Percentiles rank a stretch among this genome's conserved stretches.
Evolutionary conservation across 2,888 invertebrate genomes (phyloP).

Genomic region (Tryphoninae sp.): DNA sequence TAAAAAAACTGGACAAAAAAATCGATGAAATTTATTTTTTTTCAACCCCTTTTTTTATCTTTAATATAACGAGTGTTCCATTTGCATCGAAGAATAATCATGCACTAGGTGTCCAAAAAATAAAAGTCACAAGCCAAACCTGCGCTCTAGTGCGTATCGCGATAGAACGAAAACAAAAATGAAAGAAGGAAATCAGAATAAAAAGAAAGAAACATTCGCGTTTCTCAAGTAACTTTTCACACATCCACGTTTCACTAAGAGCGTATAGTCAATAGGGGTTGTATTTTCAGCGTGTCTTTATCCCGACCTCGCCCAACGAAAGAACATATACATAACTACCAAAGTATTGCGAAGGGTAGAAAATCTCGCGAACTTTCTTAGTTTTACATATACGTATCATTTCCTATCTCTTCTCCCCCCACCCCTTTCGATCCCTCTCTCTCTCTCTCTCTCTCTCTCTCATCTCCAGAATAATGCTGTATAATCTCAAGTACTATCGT

Average conservation of each 20-base stretch:
- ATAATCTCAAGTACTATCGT: slow-evolving; percentile 16
- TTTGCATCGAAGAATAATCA: too few relatives aligned
- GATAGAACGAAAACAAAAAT: too few relatives aligned
- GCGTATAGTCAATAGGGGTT: slow-evolving; percentile 18
- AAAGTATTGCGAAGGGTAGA: slow-evolving; percentile 1
- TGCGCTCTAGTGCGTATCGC: too few relatives aligned
- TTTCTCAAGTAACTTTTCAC: slow-evolving; percentile 7
- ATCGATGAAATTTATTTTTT: too few relatives aligned
- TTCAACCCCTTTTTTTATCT: too few relatives aligned
- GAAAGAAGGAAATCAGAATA: background rate
- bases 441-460: background rate
- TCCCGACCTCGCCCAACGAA: slow-evolving; percentile 56
- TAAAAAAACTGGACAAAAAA: too few relatives aligned
- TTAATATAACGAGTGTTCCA: too few relatives aligned
- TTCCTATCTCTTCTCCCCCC: background rate
- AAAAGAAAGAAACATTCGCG: background rate
- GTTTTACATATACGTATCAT: slow-evolving; percentile 3
- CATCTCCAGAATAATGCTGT: background rate
- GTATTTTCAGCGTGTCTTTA: slow-evolving; percentile 42
- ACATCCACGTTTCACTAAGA: slow-evolving; percentile 9
- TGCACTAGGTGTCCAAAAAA: too few relatives aligned
- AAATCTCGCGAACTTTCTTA: slow-evolving; percentile 26
- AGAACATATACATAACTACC: background rate
- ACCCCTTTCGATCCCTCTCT: too few relatives aligned
- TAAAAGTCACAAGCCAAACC: too few relatives aligned